Evolutionary conservation across 1,140 invertebrate species (phyloP), one percentile per base, ranked within the genome.

Genomic region (Helicoverpa armigera): DNA sequence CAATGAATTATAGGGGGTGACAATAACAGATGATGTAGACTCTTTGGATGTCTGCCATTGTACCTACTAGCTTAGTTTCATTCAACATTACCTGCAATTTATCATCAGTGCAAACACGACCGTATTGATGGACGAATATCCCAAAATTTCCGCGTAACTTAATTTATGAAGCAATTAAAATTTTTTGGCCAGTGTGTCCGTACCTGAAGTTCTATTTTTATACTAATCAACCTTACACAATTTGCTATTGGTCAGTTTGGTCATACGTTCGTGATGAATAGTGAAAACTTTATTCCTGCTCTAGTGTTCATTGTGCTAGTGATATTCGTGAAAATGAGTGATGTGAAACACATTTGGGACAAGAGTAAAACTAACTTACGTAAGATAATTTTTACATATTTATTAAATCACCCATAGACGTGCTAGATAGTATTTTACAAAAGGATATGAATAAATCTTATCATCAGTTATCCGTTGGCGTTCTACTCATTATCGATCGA

Each of bases 161-260:
- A 58, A 56, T 73, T 72, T 72, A 72, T 72, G 48, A 72, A 51
- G 31, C 31, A 73, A 73, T 73, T 73, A 73, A 73, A 73, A 73
- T 73, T 73, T 1, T 58, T 73, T 73, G 70, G 70, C 70, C 31
- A 16, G 29, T 58, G 54, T 51, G 18, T 76, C 14, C 48, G n/a
- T 50, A 51, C 74, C 58, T 63, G 54, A 13, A 7, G 18, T 35
- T 75, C 79, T 81, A 81, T 81, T 81, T 81, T 81, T 4, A 43
- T 74, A 75, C 79, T 81, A 72, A 72, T 80, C 78, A 73, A 80
- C 78, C 78, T 53, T 72, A 79, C 50, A 56, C 63, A 81, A 69
- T 2, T 81, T 69, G 51, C 35, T 43, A 75, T 81, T 81, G 79
- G 79, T 58, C 61, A 67, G 72, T 58, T 74, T 29, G 58, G 18